Evolutionary conservation across 2,797 vertebrate genomes (phyloP).

Genomic region (Anableps anableps): DNA sequence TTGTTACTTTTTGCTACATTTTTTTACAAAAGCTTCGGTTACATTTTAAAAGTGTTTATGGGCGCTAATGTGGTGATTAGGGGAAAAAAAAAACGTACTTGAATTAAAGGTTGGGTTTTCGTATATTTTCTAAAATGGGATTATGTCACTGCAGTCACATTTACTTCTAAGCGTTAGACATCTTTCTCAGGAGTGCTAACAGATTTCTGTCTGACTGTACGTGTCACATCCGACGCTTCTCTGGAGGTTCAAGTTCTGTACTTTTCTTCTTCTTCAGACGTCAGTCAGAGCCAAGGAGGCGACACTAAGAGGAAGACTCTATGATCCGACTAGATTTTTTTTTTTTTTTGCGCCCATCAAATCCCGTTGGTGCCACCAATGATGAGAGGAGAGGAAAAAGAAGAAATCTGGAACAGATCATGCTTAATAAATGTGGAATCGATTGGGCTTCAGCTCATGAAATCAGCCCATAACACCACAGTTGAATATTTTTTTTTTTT

Average conservation of each 20-base stretch:
- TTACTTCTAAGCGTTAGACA: not conserved
- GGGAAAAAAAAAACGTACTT: not conserved
- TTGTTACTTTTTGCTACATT: too few species aligned
- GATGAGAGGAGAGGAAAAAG: not conserved
- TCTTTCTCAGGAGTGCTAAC: not conserved
- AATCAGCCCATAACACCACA: conserved; percentile 39
- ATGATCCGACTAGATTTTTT: conserved; percentile 79
- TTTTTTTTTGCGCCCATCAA: not conserved
- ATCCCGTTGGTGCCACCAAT: not conserved
- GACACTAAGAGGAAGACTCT: conserved; percentile 93
- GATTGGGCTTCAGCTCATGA: conserved; percentile 31
- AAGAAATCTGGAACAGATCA: conserved; percentile 27
- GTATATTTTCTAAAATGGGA: not conserved
- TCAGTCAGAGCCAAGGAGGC: conserved; percentile 94
- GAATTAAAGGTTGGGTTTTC: not conserved
- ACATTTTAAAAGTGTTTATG: not conserved
- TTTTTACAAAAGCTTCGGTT: not conserved
- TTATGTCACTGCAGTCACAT: not conserved
- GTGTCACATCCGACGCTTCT: not conserved
- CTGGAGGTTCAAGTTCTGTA: conserved; percentile 20
- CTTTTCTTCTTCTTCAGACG: conserved; percentile 81
- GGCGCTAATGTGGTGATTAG: too few species aligned
- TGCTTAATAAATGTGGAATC: conserved; percentile 6
- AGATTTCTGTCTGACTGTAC: too few species aligned
- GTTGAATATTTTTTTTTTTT: conserved; percentile 48